phyloP scores from a whole-genome alignment of 1,140 invertebrate species.

The Calliphora vicina region DNA sequence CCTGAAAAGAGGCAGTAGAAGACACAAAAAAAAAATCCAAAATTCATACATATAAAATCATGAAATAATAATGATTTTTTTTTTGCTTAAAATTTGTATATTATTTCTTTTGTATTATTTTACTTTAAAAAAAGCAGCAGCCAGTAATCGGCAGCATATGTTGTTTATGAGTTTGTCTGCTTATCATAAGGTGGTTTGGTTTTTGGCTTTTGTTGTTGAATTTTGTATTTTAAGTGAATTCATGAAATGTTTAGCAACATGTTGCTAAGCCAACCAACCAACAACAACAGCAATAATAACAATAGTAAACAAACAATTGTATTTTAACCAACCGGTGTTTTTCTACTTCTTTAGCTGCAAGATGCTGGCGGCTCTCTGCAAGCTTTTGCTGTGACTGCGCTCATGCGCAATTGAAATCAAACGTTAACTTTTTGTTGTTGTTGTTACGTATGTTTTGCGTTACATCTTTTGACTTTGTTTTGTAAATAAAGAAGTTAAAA shows the following conservation, averaged over 20 bases:
- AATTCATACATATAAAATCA: slow-evolving; percentile 20
- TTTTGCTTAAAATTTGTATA: not conserved
- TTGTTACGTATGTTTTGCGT: no score
- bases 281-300: not conserved
- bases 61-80: not conserved
- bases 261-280: not conserved
- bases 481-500: slow-evolving; percentile 6
- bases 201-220: not conserved
- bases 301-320: not conserved
- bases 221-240: not conserved
- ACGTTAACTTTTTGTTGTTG: not conserved
- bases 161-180: not conserved
- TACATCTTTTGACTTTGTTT: not conserved
- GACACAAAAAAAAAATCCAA: not conserved
- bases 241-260: slow-evolving; percentile 8
- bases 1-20: slow-evolving; percentile 35
- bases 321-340: not conserved
- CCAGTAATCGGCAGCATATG: not conserved
- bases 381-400: not conserved
- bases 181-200: not conserved
- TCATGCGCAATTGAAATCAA: not conserved
- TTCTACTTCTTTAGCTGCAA: not conserved
- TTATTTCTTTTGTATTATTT: not conserved
- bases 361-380: not conserved
- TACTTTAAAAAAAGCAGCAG: not conserved